phyloP scores from a whole-genome alignment of 2,113 vertebrate genomes.

The Onychostruthus taczanowskii region DNA sequence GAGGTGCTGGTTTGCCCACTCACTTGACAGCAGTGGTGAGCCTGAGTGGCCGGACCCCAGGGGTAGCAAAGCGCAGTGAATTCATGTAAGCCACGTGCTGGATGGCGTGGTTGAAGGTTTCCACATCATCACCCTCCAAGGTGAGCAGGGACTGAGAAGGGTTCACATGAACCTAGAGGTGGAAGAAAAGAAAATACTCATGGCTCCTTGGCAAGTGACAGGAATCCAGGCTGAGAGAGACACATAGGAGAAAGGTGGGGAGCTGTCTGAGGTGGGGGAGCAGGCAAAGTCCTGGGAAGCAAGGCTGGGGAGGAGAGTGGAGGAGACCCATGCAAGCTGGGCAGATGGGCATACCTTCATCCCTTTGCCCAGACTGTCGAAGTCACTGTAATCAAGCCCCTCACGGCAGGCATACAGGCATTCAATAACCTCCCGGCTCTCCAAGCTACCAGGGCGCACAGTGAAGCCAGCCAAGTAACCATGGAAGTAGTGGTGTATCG shows the following conservation, averaged over 20 bases:
- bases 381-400: constrained; percentile 96
- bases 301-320: constrained; percentile 10
- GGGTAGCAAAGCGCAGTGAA: constrained; percentile 93
- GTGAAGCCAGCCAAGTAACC: constrained; percentile 97
- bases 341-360: constrained; percentile 89
- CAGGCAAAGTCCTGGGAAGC: constrained; percentile 48
- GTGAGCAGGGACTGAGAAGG: constrained; percentile 94
- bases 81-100: constrained; percentile 98
- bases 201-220: neutral
- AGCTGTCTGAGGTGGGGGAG: neutral
- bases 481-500: constrained; percentile 88
- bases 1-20: constrained; percentile 30
- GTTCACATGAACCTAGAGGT: constrained; percentile 90
- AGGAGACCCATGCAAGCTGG: constrained; percentile 56
- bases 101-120: constrained; percentile 95
- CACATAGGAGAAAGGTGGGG: neutral
- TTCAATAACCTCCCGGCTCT: constrained; percentile 96
- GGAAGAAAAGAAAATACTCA: neutral
- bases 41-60: constrained; percentile 92
- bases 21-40: constrained; percentile 85
- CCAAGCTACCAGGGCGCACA: constrained; percentile 92
- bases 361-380: constrained; percentile 96
- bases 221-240: neutral
- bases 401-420: constrained; percentile 98
- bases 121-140: constrained; percentile 95